Base-by-base conservation (phyloP, 2,113 vertebrate genomes). In the Tenrec ecaudatus region DNA sequence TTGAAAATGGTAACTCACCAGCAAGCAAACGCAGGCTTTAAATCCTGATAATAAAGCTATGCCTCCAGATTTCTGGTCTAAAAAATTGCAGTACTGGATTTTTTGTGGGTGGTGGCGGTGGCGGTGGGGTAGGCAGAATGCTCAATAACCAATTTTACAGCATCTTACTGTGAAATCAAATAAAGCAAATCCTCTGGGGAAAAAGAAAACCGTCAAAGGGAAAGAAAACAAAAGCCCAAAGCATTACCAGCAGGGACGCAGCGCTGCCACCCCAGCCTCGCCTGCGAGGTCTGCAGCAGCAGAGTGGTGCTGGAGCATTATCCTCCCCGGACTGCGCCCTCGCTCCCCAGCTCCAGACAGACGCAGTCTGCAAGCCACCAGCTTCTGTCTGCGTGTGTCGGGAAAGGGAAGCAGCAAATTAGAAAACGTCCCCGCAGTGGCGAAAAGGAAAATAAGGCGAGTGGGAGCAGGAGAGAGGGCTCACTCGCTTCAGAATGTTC, bases 401-500 rank as follows among this genome's bases (percentile, higher is more conserved):
- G 96, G 94, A 97, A 96, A 97, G 95, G 97, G 97, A 98, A 98
- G 96, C 98, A 95, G 97, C 97, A 97, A 98, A 98, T 98, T 96
- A 98, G 97, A 97, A 98, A 91, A 94, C 89, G 96, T 98, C 98
- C 97, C 98, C 94, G 97, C 98, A 98, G 98, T 82, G 98, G 97
- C 93, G 96, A 97, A 97, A 97, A 97, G 98, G 98, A 98, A 98
- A 98, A 98, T 97, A 98, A 97, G 97, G 97, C 97, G 97, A 98
- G 97, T 97, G 95, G 98, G 97, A 98, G 97, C 97, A 96, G 94
- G 92, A 95, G 96, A 95, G 96, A 76, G 95, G 92, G 97, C 98
- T 98, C 97, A 93, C 97, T 93, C 97, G 97, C 96, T 95, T 95
- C 96, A 96, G 98, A 98, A 98, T 98, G 97, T 98, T 98, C 98